Base-by-base conservation (phyloP, 2,113 vertebrate species). In the Pterocles gutturalis region DNA sequence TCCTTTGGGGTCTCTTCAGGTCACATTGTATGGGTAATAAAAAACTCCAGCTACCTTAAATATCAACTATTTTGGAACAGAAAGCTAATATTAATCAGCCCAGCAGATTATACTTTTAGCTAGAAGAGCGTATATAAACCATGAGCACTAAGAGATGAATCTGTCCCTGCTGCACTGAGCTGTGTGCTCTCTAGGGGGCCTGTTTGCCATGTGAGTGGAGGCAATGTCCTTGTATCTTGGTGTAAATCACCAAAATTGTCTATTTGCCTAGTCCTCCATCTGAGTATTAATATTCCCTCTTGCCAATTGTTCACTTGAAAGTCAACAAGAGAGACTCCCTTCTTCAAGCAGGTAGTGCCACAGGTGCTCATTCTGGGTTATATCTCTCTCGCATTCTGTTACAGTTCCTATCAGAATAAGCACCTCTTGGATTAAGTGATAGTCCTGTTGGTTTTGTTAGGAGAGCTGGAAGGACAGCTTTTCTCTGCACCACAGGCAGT, bases 191-290 rank as follows among this genome's bases (percentile, higher is more conserved):
- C 34, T 36, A 64, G 33, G 18, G 13, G 13, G 10, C 3, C 22
- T 2, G 0, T 81, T 62, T 53, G 17, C 58, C 48, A 46, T 11
- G 18, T 31, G 12, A 77, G 14, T 2, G 1, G 13, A 62, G 26
- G 10, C 22, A 66, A 48, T 0, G 1, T 31, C 26, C 13, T 41
- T 55, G 5, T 64, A 7, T 41, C 61, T 83, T 86, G 36, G 5
- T 71, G n/a, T 28, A 82, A 84, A 85, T 10, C 18, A 11, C 33
- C 48, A 2, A 55, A 38, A 54, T 4, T 34, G 2, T n/a, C 45
- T 79, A 13, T 51, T 53, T 60, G 13, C 9, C 25, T 51, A 26
- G 28, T 85, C 17, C 8, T 79, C 11, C 1, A 1, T 14, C 26
- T 79, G 34, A 67, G 25, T 46, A 11, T 57, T 80, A 55, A 34